Evolutionary conservation across 2,888 invertebrate species (phyloP), one percentile per base, ranked within the genome.

Genomic region (Uloborus plumipes): DNA sequence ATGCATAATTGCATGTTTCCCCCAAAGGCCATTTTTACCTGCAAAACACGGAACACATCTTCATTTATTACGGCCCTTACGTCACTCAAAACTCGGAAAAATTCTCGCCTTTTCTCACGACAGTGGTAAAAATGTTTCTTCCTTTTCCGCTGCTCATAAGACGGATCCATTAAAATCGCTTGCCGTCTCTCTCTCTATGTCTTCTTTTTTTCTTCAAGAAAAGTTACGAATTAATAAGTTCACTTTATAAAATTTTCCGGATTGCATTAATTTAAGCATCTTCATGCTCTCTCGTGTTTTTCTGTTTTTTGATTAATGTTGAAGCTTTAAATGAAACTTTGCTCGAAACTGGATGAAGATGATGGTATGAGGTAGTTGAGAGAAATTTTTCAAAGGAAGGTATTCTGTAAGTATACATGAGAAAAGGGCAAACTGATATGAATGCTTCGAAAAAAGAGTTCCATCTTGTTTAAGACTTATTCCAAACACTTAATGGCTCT

Each of bases 1-100:
- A 80, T 69, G 80, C 70, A 81, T 81, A 81, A 81, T 81, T 81
- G 70, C 80, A 79, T 64, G 78, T 72, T 72, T 72, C 66, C 71
- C 55, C 78, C 47, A 50, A 31, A 50, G 26, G 58, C 66, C 53
- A 47, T 74, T 74, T 81, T 81, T 74, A 74, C 74, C 50, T 55
- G 62, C 18, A 69, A 69, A 58, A 66, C 67, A 26, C 51, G 53
- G 53, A 65, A 58, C 50, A 59, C 69, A 58, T 81, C 80, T 81
- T 81, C 80, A 81, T 81, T 81, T 81, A 81, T 74, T 69, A 80
- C 78, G 31, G 47, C 39, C 31, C 14, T 53, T 53, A 80, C 80
- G 80, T 81, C 80, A 74, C 70, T 75, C 80, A 75, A 69, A 53
- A 22, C 50, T 49, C 50, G 65, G 64, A 70, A 74, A 81, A 81